Evolutionary conservation across 2,113 vertebrate species (phyloP).

Genomic region (Diglossa brunneiventris): DNA sequence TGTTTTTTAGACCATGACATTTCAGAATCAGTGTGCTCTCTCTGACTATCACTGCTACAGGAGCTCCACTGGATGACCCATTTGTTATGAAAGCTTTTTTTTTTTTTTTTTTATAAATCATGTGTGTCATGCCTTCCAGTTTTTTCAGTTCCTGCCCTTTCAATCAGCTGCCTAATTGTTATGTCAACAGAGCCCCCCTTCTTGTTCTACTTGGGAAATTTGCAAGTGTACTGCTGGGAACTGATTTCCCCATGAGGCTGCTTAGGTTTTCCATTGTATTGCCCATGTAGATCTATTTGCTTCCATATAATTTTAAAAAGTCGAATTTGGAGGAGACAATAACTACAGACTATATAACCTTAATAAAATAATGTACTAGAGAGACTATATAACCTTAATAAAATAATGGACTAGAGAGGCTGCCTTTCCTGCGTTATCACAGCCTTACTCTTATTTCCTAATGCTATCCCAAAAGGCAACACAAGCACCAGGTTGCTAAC

Average conservation of each 20-base stretch:
- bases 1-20: neutral
- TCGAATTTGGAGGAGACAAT: neutral
- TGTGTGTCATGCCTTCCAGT: neutral
- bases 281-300: neutral
- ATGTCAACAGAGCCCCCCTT: neutral
- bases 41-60: neutral
- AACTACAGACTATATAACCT: neutral
- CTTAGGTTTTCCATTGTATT: neutral
- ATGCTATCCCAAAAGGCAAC: neutral
- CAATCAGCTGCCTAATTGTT: neutral
- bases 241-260: neutral
- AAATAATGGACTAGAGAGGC: neutral
- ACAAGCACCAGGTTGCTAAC: rapidly evolving
- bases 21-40: neutral
- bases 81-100: neutral
- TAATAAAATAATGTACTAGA: neutral
- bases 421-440: neutral
- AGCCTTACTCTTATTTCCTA: neutral
- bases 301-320: neutral
- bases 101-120: neutral
- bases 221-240: neutral
- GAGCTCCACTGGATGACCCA: neutral
- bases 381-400: neutral
- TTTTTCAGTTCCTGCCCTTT: neutral
- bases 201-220: neutral